Evolutionary conservation across 2,113 vertebrate species (phyloP).

Genomic region (Scopus umbretta): DNA sequence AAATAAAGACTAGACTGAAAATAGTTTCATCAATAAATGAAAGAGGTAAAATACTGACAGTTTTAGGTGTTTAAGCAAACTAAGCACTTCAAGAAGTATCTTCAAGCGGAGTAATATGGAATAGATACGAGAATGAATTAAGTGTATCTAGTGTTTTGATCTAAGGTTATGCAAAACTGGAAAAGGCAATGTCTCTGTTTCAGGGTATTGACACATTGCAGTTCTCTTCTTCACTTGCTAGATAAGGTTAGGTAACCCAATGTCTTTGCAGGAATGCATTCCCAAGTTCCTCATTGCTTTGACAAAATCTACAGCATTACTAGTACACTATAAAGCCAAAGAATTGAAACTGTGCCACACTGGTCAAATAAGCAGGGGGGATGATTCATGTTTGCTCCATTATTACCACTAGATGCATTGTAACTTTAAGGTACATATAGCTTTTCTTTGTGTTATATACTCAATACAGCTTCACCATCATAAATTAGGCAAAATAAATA

Average conservation of each 20-base stretch:
- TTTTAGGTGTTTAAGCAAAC: neutral
- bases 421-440: neutral
- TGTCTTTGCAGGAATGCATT: neutral
- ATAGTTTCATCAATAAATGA: neutral
- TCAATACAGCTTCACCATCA: neutral
- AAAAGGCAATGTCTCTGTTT: neutral
- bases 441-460: neutral
- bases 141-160: neutral
- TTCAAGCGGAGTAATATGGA: neutral
- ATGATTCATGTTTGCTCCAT: neutral
- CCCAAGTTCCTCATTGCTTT: neutral
- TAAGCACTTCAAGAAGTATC: neutral
- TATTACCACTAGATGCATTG: neutral
- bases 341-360: neutral
- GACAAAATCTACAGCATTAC: neutral
- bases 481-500: neutral
- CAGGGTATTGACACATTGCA: neutral
- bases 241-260: neutral
- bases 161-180: neutral
- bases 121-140: neutral
- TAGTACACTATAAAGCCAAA: neutral
- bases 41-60: neutral
- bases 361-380: neutral
- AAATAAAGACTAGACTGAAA: constrained; percentile 1
- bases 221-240: neutral